Base-by-base conservation (phyloP, 2,113 vertebrate species). In the Chionomys nivalis region DNA sequence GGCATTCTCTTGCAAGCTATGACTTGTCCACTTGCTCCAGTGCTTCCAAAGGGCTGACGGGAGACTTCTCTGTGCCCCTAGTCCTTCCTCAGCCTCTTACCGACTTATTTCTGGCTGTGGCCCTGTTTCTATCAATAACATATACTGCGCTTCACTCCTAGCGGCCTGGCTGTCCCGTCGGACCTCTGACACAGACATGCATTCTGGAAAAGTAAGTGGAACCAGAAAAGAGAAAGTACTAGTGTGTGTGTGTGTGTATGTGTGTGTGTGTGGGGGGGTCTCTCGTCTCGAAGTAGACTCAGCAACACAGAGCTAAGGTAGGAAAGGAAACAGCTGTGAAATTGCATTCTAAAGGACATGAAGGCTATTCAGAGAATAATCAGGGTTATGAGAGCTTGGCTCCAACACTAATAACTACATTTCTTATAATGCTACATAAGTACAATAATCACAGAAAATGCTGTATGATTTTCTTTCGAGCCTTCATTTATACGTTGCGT, bases 341-440 rank as follows among this genome's bases (percentile, higher is more conserved):
- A 86, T 75, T 70, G 52, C 55, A 85, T 89, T 78, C 94, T 87
- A 91, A 89, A 61, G 73, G 17, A 52, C 66, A 39, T 17, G 31
- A 94, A 75, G n/a, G 66, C 73, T 75, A 58, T 87, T 86, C 33
- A 76, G 77, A 92, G 47, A 70, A 89, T 88, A 94, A 94, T 96
- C 61, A 90, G 81, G 94, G 89, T 87, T 93, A 93, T 86, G 73
- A 95, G 83, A 92, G 89, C 91, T 75, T 72, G 72, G 70, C 47
- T 85, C 14, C 65, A 89, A 65, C 33, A 68, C 73, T 23, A 68
- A 52, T 13, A 44, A 65, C 77, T 78, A 78, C 39, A 2, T 63
- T 88, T 83, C 49, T 81, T 81, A 78, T 63, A 96, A 94, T 91
- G 31, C 42, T 26, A 14, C 39, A 33, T 85, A 92, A 96, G 96